Evolutionary conservation across 2,113 vertebrate genomes (phyloP).

Genomic region (Solea solea): DNA sequence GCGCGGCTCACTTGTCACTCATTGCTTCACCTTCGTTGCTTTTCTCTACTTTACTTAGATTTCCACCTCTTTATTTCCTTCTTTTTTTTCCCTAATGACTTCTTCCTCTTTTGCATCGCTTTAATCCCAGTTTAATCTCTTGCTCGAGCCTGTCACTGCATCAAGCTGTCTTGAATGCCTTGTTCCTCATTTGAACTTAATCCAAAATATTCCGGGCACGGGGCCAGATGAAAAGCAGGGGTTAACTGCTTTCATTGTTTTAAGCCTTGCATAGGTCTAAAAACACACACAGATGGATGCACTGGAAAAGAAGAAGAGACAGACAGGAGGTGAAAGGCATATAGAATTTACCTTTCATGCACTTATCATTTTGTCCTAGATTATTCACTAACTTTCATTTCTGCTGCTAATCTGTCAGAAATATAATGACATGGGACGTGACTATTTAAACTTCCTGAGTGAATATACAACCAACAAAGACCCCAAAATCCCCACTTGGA

Average conservation of each 20-base stretch:
- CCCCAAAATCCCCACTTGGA: conserved; percentile 71
- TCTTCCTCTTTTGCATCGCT: conserved; percentile 25
- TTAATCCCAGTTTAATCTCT: conserved; percentile 56
- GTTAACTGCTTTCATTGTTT: conserved; percentile 56
- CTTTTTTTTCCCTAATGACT: conserved; percentile 9
- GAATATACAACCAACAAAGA: conserved; percentile 63
- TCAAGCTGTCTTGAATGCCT: conserved; percentile 52
- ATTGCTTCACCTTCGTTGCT: conserved; percentile 40
- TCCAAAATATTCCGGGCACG: conserved; percentile 67
- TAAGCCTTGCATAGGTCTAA: conserved; percentile 9
- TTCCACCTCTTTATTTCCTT: conserved; percentile 11
- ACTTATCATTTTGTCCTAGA: conserved; percentile 8
- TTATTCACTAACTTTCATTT: conserved; percentile 30
- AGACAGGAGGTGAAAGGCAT: conserved; percentile 3
- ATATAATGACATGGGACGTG: conserved; percentile 34
- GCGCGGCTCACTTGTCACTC: conserved; percentile 45
- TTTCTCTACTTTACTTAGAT: conserved; percentile 5
- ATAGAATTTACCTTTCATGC: conserved; percentile 11
- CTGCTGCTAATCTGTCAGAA: conserved; percentile 25
- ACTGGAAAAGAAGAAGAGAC: conserved; percentile 7
- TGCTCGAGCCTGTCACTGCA: conserved; percentile 17
- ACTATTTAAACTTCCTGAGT: conserved; percentile 53
- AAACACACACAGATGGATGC: conserved; percentile 13
- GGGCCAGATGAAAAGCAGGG: conserved; percentile 58
- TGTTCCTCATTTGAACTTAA: conserved; percentile 70